Evolutionary conservation across 2,888 invertebrate species (phyloP), one percentile per base, ranked within the genome.

Genomic region (Xestoiulus laeticollis): DNA sequence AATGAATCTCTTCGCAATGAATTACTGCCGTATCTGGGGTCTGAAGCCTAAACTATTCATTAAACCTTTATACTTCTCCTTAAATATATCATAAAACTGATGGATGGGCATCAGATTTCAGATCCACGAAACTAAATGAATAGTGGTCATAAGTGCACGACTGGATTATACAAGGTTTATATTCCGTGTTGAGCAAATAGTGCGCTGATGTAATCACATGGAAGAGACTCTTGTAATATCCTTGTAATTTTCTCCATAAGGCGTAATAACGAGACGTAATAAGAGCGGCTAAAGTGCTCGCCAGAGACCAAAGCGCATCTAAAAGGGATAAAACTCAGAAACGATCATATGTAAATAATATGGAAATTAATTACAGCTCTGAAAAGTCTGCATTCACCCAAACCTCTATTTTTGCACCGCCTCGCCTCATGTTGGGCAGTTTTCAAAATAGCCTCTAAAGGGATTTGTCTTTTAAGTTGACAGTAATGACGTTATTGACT

Each of bases 201-300:
- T 68, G 26, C 68, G 4, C 68, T 26, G 68, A 68, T 68, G 68
- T 68, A 68, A 68, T 68, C 68, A 26, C 68, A 22, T 68, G 68
- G 68, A 68, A 68, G 68, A 68, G 68, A 22, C 68, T 22, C 68
- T 68, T 26, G 68, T 68, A 68, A 68, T 68, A 68, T 68, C 68
- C 68, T 68, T 68, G 68, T 68, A 68, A 68, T 68, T 68, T 68
- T 68, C 68, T 68, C 68, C 68, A 68, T 68, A 68, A 68, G 68
- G 68, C 68, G 68, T 68, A 68, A 68, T 68, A 68, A 68, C 68
- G 22, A 68, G 68, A 22, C 68, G 68, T 68, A 68, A 68, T 68
- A 68, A 68, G 68, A 68, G 68, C 22, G 68, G 68, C 68, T 26
- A 26, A 68, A 68, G 22, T 68, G 68, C 68, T 68, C 68, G 68